A percentile compares a stretch with the other conserved stretches of the same genome.
phyloP scores from a whole-genome alignment of 2,113 vertebrate species.

The Pangasianodon gigas region DNA sequence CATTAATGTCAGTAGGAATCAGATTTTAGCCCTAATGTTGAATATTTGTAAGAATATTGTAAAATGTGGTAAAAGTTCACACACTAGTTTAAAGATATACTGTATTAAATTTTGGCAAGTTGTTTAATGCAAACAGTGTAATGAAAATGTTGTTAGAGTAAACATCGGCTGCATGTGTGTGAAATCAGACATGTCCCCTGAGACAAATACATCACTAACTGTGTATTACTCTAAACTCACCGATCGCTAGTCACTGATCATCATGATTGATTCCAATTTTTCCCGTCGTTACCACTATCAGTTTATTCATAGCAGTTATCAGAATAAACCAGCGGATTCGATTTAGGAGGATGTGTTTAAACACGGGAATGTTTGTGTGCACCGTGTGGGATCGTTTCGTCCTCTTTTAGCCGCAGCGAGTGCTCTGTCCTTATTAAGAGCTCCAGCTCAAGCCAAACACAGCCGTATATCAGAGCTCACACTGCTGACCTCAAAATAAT shows the following conservation, averaged over 20 bases:
- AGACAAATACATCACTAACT: background rate
- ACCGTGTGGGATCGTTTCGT: background rate
- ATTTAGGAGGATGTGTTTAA: background rate
- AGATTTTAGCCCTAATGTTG: background rate
- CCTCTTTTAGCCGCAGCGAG: constrained; percentile 40
- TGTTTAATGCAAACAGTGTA: background rate
- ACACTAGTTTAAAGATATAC: background rate
- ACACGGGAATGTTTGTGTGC: background rate
- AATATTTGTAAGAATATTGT: background rate
- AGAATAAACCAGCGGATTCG: background rate
- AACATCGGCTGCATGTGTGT: background rate
- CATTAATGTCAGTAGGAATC: background rate
- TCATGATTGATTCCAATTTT: background rate
- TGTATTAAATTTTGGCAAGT: background rate
- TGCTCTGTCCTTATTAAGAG: constrained; percentile 47
- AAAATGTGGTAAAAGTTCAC: background rate
- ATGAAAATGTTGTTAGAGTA: background rate
- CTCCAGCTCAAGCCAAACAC: constrained; percentile 35
- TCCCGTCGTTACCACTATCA: background rate
- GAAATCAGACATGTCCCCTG: background rate
- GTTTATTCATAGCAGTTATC: background rate
- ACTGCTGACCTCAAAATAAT: constrained; percentile 47
- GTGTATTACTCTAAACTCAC: background rate
- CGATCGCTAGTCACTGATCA: too few species aligned
- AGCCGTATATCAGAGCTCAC: constrained; percentile 31